These are phyloP conservation scores for Dicrurus megarhynchus DNA, from an alignment of 2,113 vertebrate species.

Conservation along the genomic window DNA sequence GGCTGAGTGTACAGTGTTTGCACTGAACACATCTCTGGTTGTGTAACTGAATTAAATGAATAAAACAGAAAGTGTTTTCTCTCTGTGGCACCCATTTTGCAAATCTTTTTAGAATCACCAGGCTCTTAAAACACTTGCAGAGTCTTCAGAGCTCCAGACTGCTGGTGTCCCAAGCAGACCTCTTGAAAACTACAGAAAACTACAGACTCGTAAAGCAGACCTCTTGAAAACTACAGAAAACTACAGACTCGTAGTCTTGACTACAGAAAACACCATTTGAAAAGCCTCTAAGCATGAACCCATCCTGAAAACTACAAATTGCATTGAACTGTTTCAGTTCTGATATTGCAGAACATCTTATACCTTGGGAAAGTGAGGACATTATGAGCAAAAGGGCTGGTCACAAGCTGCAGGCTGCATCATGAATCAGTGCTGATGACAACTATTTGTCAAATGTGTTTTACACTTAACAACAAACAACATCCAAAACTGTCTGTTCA, in stretches of 20 bases:
- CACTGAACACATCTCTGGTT: background rate
- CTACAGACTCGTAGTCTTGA: no score
- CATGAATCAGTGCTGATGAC: background rate
- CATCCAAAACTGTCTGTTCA: background rate
- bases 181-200: no score
- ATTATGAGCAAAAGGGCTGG: background rate
- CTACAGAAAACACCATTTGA: rapidly evolving
- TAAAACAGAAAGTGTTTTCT: background rate
- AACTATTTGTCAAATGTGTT: background rate
- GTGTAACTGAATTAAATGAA: background rate
- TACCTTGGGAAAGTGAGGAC: background rate
- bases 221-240: no score
- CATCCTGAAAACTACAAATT: background rate
- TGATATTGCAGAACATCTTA: background rate
- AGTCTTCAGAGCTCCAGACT: background rate
- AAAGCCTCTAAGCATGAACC: background rate
- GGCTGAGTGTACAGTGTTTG: background rate
- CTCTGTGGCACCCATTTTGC: background rate
- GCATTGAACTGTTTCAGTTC: background rate
- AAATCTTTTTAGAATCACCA: background rate
- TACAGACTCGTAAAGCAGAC: no score
- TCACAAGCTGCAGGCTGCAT: background rate
- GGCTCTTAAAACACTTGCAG: background rate
- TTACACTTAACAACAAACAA: background rate
- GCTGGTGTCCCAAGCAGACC: background rate